Base-by-base conservation (phyloP, 2,113 vertebrate species). In the Hydropotes inermis region DNA sequence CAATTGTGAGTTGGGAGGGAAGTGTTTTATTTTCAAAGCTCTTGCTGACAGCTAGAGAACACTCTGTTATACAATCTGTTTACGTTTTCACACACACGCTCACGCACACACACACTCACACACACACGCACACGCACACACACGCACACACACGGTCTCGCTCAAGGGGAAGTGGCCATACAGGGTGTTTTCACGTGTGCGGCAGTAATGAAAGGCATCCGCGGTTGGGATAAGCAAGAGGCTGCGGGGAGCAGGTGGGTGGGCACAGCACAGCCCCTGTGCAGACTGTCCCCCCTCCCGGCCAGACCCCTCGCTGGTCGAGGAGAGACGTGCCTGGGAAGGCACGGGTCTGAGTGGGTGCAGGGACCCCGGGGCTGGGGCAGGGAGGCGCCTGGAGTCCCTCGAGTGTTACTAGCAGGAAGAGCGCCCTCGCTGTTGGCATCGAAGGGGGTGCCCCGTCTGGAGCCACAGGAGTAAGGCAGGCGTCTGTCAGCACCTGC, bases 11-110 rank as follows among this genome's bases (percentile, higher is more conserved):
- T 98, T 86, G 98, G 98, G 99, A 99, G 99, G 99, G 98, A 99
- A 99, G 99, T 99, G 98, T 99, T 99, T 99, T 99, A 99, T 99
- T 99, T 99, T 98, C 99, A 99, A 99, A 99, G 99, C 98, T 97
- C 98, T 99, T 98, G 98, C 99, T 99, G 99, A 99, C 99, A 99
- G 99, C 99, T 98, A 98, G 98, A 99, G 99, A 99, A 99, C 98
- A 98, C 99, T 99, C 99, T 99, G 99, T 99, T 99, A 98, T 98
- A 99, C 99, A 99, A 98, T 98, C 99, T 99, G 99, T 99, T 99
- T 99, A 99, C 97, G 98, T 98, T 98, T 98, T 98, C 98, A 95
- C 87, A 88, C 89, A 47, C 92, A 43, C 43, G 6, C 55, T 8
- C 96, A 27, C 58, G 54, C 92, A 91, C 97, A 96, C 97, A 96